Conservation (phyloP, 92 coral and sea anemone genomes). For the Bergia sp. region DNA sequence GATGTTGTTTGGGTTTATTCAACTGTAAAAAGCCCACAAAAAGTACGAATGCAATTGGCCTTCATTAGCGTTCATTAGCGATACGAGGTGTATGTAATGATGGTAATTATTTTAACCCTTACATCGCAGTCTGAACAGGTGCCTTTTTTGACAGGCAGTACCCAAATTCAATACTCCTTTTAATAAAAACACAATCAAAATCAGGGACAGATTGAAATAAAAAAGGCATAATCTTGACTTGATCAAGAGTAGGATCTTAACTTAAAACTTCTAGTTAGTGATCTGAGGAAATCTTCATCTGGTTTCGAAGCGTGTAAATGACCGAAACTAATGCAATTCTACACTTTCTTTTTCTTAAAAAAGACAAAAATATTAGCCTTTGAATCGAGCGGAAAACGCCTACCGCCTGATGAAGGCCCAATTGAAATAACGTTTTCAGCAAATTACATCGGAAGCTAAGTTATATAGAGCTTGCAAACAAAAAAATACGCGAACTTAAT, state of each 20-base stretch:
- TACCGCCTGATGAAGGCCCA: conserved; percentile 48
- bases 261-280: conserved; percentile 38
- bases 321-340: background rate
- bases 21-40: conserved; percentile 72
- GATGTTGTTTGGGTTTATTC: conserved; percentile 67
- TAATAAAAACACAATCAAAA: conserved; percentile 68
- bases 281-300: conserved; percentile 6
- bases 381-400: conserved; percentile 66
- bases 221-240: conserved; percentile 38
- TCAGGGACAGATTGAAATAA: conserved; percentile 35
- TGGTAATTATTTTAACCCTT: conserved; percentile 72
- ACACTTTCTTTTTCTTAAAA: background rate
- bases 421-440: conserved; percentile 58
- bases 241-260: conserved; percentile 38
- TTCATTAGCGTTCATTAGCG: conserved; percentile 91
- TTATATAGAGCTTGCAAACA: conserved; percentile 52
- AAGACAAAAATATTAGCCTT: conserved; percentile 46
- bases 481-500: conserved; percentile 64
- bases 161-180: conserved; percentile 72
- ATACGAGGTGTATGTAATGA: conserved; percentile 79
- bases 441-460: conserved; percentile 77
- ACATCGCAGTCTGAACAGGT: conserved; percentile 70
- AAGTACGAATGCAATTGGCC: conserved; percentile 75
- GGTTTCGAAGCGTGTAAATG: background rate
- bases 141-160: conserved; percentile 69